Base-by-base conservation (phyloP, 2,797 vertebrate species). In the Sandelia bainsii region DNA sequence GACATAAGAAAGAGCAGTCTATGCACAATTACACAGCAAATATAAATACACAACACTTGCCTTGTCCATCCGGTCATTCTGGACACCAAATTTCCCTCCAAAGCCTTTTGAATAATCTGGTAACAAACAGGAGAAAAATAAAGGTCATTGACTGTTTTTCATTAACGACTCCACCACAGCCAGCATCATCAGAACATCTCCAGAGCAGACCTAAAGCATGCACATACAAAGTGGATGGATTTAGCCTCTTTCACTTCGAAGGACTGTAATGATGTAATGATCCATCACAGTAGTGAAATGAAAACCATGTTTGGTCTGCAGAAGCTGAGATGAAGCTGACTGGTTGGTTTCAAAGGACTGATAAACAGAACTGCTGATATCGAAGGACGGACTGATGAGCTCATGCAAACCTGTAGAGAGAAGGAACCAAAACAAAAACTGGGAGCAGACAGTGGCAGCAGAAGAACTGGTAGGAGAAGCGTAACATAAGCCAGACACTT, bases 101-200 rank as follows among this genome's bases (percentile, higher is more conserved):
- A 99, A 99, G 11, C 98, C 98, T 90, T 95, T 96, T 0, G 97
- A 95, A 49, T 99, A 99, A 93, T 99, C 98, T 99, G 87, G 4
- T 23, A 65, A 78, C 20, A 81, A 17, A 67, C 2, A 23, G 6
- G 1, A 75, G 42, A 75, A 1, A 11, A 29, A 23, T 2, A 10
- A 1, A 22, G 0, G 16, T 82, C 42, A 75, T 2, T 40, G 19
- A 19, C 11, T 27, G 66, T 34, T 57, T 66, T 1, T 14, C 4
- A 20, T 12, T 1, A 16, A 14, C 3, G 3, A 25, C 19, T 40
- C 61, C 59, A 60, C 69, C 64, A 62, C 72, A 81, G 44, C 46
- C 67, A 1, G 68, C 60, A 0, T 45, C 72, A 76, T 11, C 80
- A 32, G 49, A 83, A 27, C 71, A 29, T 52, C 53, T 59, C 5